These are phyloP conservation scores for Channa argus DNA, from an alignment of 2,113 vertebrate species.

Conservation along the genomic window DNA sequence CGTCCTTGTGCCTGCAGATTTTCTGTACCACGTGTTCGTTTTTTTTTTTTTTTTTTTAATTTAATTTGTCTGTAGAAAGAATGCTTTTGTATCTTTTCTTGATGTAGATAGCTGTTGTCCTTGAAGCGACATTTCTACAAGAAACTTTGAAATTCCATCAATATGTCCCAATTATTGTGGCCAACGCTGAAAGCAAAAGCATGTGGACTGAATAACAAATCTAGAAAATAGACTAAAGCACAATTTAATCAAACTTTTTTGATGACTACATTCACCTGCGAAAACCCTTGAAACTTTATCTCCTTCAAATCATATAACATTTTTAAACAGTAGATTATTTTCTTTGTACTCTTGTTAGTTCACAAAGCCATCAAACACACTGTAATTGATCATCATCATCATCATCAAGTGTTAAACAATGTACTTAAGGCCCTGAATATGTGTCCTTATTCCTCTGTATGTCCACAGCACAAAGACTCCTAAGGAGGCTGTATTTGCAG, in stretches of 20 bases:
- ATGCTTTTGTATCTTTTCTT: slow-evolving; percentile 9
- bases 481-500: slow-evolving; percentile 92
- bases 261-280: slow-evolving; percentile 21
- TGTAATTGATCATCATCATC: neutral
- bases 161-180: slow-evolving; percentile 37
- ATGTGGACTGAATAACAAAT: slow-evolving; percentile 14
- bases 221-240: slow-evolving; percentile 7
- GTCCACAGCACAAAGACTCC: slow-evolving; percentile 89
- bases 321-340: neutral
- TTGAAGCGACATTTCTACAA: slow-evolving; percentile 30
- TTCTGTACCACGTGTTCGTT: neutral
- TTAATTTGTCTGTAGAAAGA: slow-evolving; percentile 2
- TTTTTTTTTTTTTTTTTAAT: neutral
- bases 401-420: too few relatives aligned
- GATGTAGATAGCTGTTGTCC: slow-evolving; percentile 15
- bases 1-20: neutral
- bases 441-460: slow-evolving; percentile 29
- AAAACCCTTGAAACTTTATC: slow-evolving; percentile 18
- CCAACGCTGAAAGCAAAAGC: neutral
- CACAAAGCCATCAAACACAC: neutral
- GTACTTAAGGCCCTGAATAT: neutral
- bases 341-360: neutral
- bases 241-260: slow-evolving; percentile 35
- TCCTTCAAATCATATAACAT: neutral
- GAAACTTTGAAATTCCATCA: slow-evolving; percentile 31